Evolutionary conservation across 2,888 invertebrate genomes (phyloP).

Genomic region (Beris morrisii): DNA sequence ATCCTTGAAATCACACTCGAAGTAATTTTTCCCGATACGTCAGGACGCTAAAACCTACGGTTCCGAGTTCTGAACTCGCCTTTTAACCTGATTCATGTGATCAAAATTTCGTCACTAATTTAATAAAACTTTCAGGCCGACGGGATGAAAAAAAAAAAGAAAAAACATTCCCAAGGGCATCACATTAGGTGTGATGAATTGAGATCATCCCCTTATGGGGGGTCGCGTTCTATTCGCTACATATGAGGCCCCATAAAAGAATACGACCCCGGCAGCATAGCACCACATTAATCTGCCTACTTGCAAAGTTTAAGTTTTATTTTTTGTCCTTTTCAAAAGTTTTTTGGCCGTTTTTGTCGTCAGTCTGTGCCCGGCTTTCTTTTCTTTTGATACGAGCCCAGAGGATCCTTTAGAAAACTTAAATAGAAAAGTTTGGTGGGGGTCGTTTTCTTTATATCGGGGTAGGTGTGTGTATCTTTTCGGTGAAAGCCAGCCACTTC

Average conservation of each 20-base stretch:
- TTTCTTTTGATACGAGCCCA: background rate
- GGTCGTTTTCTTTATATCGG: background rate
- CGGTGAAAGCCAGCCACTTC: constrained; percentile 10
- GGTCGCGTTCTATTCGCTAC: background rate
- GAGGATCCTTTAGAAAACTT: constrained; percentile 10
- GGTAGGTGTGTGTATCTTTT: too few relatives aligned
- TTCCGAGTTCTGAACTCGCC: background rate
- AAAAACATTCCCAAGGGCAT: constrained; percentile 10
- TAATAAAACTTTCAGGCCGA: constrained; percentile 17
- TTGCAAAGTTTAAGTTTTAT: constrained; percentile 10
- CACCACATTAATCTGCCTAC: constrained; percentile 5
- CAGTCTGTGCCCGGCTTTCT: background rate
- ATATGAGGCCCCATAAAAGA: background rate
- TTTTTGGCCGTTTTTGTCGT: background rate
- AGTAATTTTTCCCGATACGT: constrained; percentile 13
- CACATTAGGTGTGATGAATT: constrained; percentile 6
- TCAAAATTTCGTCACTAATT: constrained; percentile 15
- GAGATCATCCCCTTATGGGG: background rate
- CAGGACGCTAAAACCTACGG: background rate
- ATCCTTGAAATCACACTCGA: constrained; percentile 21
- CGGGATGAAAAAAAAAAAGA: constrained; percentile 6
- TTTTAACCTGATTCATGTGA: constrained; percentile 1
- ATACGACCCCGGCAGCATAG: background rate
- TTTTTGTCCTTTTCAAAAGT: background rate
- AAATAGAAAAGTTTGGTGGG: constrained; percentile 15